These are phyloP conservation scores for Diaperis boleti DNA, from an alignment of 2,888 invertebrate genomes.

Conservation along the genomic window DNA sequence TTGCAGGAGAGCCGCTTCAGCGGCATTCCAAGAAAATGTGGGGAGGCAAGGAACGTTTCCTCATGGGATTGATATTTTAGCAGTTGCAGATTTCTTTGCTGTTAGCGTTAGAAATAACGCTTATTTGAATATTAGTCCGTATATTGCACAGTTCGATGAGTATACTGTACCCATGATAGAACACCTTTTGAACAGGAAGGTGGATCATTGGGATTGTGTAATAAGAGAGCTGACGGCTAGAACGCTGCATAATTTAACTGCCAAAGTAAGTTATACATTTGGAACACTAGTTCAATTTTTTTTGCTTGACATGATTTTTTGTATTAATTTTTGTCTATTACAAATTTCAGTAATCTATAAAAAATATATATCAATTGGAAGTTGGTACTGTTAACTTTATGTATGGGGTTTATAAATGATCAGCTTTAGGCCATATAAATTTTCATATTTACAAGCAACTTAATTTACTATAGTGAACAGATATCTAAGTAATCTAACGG, in stretches of 20 bases:
- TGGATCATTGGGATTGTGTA: constrained; percentile 91
- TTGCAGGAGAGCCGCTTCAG: constrained; percentile 95
- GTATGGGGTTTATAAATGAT: too few relatives aligned
- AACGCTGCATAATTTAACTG: constrained; percentile 73
- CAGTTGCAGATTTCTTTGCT: constrained; percentile 93
- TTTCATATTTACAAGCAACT: too few relatives aligned
- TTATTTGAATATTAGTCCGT: constrained; percentile 80
- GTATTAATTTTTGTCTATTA: too few relatives aligned
- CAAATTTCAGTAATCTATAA: too few relatives aligned
- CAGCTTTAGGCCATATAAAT: too few relatives aligned
- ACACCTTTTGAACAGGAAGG: constrained; percentile 81
- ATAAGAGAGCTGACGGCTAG: constrained; percentile 88
- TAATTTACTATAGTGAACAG: too few relatives aligned
- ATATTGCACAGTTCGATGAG: constrained; percentile 80
- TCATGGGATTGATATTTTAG: constrained; percentile 96
- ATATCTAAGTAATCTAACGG: too few relatives aligned
- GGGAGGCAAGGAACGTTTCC: constrained; percentile 98
- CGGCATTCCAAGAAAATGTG: constrained; percentile 98
- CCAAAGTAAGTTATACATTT: constrained; percentile 63
- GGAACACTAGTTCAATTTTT: too few relatives aligned
- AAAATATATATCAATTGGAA: too few relatives aligned
- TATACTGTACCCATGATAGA: constrained; percentile 86
- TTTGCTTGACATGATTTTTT: too few relatives aligned
- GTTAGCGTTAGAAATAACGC: constrained; percentile 89
- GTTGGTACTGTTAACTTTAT: too few relatives aligned